A percentile compares a stretch with the other conserved stretches of the same genome.
Conservation (phyloP, 2,797 vertebrate species). For the Ammospiza maritima region DNA sequence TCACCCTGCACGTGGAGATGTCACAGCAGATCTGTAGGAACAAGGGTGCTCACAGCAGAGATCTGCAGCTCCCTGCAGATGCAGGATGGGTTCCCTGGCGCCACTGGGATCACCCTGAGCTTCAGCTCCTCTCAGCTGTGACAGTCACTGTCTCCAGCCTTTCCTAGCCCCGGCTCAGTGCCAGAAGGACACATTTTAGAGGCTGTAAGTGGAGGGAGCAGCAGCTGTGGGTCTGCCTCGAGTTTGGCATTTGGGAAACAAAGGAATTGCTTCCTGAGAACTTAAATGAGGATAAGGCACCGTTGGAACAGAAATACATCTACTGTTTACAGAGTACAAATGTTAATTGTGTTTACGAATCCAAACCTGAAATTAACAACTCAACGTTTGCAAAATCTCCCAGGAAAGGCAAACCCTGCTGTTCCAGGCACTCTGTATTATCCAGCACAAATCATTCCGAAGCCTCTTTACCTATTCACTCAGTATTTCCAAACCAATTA, state of each 20-base stretch:
- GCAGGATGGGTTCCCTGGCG: background rate
- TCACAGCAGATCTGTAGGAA: background rate
- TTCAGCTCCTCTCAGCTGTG: background rate
- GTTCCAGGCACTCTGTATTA: background rate
- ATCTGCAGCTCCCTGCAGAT: background rate
- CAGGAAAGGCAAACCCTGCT: background rate
- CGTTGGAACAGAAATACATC: background rate
- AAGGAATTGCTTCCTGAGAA: conserved; percentile 3
- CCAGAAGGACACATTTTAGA: background rate
- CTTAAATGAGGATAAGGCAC: background rate
- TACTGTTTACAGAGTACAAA: conserved; percentile 15
- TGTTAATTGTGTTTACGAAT: conserved; percentile 22
- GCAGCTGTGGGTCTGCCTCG: fast-evolving
- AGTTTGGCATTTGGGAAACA: background rate
- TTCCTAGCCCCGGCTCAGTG: background rate
- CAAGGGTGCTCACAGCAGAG: background rate
- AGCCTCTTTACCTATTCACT: conserved; percentile 72
- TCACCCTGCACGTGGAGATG: fast-evolving
- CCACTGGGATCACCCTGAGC: background rate
- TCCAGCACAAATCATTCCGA: conserved; percentile 24
- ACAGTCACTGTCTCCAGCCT: background rate
- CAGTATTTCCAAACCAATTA: conserved; percentile 76
- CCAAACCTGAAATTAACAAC: conserved; percentile 20
- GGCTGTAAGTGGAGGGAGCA: background rate
- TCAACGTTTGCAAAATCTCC: background rate